These are phyloP conservation scores for Cinclus mexicanus DNA, from an alignment of 2,113 vertebrate genomes.

Conservation along the genomic window DNA sequence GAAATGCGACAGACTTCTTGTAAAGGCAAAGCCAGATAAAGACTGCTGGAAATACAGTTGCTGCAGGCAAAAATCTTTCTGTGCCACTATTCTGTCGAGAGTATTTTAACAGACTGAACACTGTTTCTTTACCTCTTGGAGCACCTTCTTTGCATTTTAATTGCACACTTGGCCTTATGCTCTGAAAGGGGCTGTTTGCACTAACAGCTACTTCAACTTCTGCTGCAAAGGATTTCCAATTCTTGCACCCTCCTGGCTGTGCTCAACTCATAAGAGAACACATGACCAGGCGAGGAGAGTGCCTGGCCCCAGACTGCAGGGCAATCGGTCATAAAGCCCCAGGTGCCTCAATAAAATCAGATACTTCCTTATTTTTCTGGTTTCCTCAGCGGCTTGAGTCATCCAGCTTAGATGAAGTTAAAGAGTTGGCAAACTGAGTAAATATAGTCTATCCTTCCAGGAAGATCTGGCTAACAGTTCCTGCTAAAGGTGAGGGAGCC, in stretches of 20 bases:
- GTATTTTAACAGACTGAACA: background rate
- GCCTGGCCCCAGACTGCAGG: background rate
- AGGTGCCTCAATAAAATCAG: background rate
- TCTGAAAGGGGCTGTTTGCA: background rate
- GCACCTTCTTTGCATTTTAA: background rate
- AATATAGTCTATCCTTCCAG: background rate
- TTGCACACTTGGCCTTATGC: background rate
- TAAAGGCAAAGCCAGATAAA: background rate
- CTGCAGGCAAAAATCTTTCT: background rate
- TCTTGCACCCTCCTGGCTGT: accelerated
- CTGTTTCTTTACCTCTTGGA: background rate
- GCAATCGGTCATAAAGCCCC: background rate
- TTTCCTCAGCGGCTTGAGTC: constrained; percentile 30
- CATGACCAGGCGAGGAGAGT: accelerated
- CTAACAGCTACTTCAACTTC: background rate
- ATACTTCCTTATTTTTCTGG: constrained; percentile 20
- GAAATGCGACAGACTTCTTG: constrained; percentile 41
- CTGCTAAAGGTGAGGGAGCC: background rate
- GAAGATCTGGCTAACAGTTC: background rate
- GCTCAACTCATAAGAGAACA: background rate
- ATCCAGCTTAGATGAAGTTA: background rate
- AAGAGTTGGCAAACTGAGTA: background rate
- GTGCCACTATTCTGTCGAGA: accelerated
- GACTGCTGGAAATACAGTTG: background rate
- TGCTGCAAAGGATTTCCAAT: background rate